Evolutionary conservation across 2,113 vertebrate species (phyloP).

Genomic region (Cariama cristata): DNA sequence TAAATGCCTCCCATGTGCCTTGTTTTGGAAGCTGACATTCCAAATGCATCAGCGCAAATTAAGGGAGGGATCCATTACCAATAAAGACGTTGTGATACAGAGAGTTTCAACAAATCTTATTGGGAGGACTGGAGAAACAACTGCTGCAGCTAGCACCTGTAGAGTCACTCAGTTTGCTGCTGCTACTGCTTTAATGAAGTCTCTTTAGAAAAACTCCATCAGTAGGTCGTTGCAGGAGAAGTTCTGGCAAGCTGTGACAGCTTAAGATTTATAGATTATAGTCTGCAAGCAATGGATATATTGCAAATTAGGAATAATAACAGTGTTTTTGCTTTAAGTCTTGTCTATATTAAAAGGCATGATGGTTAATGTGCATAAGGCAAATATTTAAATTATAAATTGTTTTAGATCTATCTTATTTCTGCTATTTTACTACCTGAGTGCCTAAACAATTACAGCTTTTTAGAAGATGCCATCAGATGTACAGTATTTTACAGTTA

Average conservation of each 20-base stretch:
- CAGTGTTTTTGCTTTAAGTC: neutral
- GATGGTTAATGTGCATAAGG: neutral
- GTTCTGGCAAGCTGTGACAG: neutral
- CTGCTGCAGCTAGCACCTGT: neutral
- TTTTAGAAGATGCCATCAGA: neutral
- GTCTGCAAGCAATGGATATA: neutral
- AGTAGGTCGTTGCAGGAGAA: neutral
- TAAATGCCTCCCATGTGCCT: conserved; percentile 74
- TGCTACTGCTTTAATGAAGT: neutral
- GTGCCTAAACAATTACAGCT: neutral
- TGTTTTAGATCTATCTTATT: neutral
- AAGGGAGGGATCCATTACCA: conserved; percentile 58
- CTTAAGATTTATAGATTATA: neutral
- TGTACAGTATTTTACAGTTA: neutral
- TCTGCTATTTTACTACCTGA: neutral
- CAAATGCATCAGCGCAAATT: conserved; percentile 70
- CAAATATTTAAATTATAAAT: neutral
- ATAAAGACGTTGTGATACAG: neutral
- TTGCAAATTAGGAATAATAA: neutral
- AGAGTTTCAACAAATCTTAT: conserved; percentile 45
- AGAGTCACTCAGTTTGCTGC: neutral
- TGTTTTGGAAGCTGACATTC: conserved; percentile 71
- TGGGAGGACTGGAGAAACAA: conserved; percentile 7
- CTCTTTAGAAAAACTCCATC: neutral
- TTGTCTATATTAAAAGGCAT: neutral